These are phyloP conservation scores for Triplophysa rosa DNA, from an alignment of 2,113 vertebrate genomes.

Conservation along the genomic window DNA sequence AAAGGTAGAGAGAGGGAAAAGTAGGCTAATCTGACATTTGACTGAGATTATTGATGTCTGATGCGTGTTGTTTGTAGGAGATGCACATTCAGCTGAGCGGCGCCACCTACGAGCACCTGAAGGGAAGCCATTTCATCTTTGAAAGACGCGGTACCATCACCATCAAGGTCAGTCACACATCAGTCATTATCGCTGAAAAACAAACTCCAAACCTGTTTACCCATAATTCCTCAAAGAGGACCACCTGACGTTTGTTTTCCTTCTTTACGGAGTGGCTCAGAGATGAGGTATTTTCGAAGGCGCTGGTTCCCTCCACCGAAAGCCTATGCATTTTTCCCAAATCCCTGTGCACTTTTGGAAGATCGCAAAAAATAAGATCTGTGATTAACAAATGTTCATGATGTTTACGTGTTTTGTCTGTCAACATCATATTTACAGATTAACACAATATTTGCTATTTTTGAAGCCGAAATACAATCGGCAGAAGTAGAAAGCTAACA, in stretches of 20 bases:
- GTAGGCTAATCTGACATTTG: neutral
- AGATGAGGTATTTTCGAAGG: no score
- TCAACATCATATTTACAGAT: no score
- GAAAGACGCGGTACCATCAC: constrained; percentile 74
- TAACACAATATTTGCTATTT: no score
- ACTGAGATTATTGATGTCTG: neutral
- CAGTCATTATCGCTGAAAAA: neutral
- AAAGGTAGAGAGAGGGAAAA: constrained; percentile 59
- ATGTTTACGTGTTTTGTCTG: no score
- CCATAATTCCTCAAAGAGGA: neutral
- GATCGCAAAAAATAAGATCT: no score
- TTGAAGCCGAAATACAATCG: no score
- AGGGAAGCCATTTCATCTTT: constrained; percentile 77
- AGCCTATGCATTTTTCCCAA: no score
- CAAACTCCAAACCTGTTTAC: constrained; percentile 1
- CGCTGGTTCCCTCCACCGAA: no score
- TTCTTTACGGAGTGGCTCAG: no score
- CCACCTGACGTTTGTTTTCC: neutral
- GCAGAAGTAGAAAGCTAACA: no score
- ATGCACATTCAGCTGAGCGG: constrained; percentile 78
- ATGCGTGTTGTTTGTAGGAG: constrained; percentile 57
- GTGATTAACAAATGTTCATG: no score
- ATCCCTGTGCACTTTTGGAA: no score
- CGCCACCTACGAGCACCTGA: constrained; percentile 74
- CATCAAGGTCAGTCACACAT: constrained; percentile 70